Conservation (phyloP, 2,797 vertebrate genomes). For the Eptatretus atami region DNA sequence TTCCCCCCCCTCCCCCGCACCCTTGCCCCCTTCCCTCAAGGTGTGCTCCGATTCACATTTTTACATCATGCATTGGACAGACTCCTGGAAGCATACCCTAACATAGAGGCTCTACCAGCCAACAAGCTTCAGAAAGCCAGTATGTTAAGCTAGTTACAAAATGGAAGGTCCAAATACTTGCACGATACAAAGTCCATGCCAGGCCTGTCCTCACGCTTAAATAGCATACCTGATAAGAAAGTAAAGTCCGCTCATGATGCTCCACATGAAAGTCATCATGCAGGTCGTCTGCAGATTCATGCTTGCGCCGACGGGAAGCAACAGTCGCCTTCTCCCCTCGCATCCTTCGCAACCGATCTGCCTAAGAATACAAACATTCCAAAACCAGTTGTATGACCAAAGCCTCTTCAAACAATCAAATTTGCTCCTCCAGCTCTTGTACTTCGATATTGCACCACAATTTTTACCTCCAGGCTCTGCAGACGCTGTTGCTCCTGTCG, state of each 20-base stretch:
- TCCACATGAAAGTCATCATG: constrained; percentile 57
- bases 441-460: not conserved
- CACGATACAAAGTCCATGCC: no score
- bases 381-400: no score
- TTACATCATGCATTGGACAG: constrained; percentile 28
- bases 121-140: no score
- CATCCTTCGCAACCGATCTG: constrained; percentile 54
- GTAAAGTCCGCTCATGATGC: constrained; percentile 27
- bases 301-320: constrained; percentile 14
- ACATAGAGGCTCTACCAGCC: no score
- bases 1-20: no score
- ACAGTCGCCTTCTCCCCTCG: constrained; percentile 17
- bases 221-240: constrained; percentile 35
- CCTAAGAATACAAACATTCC: constrained; percentile 15
- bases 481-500: constrained; percentile 37
- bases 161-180: no score
- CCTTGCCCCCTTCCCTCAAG: constrained; percentile 10
- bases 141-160: no score
- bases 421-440: no score
- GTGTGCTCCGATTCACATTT: constrained; percentile 15
- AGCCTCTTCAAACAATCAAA: no score
- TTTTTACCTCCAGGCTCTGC: constrained; percentile 34
- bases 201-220: no score
- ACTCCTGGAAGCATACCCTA: no score
- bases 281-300: constrained; percentile 58